Evolutionary conservation across 2,888 invertebrate genomes (phyloP).

Genomic region (Sclerodermus sp.): DNA sequence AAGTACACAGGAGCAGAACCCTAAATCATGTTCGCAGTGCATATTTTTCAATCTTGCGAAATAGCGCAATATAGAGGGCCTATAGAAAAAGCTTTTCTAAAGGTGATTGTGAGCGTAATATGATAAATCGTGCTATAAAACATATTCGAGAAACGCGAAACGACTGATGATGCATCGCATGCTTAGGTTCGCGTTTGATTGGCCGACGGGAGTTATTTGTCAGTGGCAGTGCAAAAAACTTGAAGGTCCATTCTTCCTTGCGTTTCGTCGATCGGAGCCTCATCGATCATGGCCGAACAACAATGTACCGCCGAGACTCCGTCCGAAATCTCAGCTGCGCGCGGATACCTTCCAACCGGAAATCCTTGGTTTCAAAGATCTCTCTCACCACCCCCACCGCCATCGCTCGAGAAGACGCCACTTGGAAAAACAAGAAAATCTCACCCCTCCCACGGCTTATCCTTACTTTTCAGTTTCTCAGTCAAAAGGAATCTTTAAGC

Average conservation of each 20-base stretch:
- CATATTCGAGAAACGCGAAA: conserved; percentile 7
- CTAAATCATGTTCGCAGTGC: too few species aligned
- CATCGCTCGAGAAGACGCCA: too few species aligned
- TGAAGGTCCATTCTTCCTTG: conserved; percentile 32
- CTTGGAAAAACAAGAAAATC: too few species aligned
- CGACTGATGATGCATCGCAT: conserved; percentile 29
- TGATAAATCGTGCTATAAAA: conserved; percentile 29
- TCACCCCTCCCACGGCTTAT: too few species aligned
- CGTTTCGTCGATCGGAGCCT: conserved; percentile 24
- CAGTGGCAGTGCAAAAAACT: conserved; percentile 21
- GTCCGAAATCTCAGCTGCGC: conserved; percentile 7
- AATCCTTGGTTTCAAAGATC: conserved; percentile 16
- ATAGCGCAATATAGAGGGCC: too few species aligned
- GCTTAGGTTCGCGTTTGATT: conserved; percentile 25
- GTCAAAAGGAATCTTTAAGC: too few species aligned
- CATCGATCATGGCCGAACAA: conserved; percentile 29
- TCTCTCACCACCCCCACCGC: too few species aligned
- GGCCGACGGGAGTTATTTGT: conserved; percentile 31
- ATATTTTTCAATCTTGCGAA: too few species aligned
- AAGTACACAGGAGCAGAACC: too few species aligned
- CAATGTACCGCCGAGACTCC: conserved; percentile 16
- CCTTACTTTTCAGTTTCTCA: too few species aligned
- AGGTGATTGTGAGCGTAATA: conserved; percentile 9
- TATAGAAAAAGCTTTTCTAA: too few species aligned
- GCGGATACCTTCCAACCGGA: conserved; percentile 21